A percentile compares a stretch with the other conserved stretches of the same genome.
Evolutionary conservation across 2,888 invertebrate species (phyloP).

Genomic region (Hyppa rectilinea): DNA sequence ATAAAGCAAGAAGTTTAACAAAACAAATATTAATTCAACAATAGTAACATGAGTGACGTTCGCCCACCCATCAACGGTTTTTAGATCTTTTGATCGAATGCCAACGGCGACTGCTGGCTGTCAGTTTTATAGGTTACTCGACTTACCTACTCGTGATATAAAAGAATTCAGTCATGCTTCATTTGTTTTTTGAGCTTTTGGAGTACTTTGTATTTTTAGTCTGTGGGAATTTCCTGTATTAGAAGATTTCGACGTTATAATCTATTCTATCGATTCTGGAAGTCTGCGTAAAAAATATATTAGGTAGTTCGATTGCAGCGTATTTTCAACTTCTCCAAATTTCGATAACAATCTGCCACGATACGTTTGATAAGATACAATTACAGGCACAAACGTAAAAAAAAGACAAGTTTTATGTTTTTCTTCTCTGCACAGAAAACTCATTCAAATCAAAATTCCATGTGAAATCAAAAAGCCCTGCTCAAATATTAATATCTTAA

Average conservation of each 20-base stretch:
- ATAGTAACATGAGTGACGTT: slow-evolving; percentile 71
- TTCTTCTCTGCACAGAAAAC: too few species aligned
- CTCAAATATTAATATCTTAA: slow-evolving; percentile 26
- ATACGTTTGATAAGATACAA: too few species aligned
- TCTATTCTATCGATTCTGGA: too few species aligned
- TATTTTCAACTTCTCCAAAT: neutral
- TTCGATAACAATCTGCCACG: too few species aligned
- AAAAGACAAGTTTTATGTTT: too few species aligned
- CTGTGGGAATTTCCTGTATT: neutral
- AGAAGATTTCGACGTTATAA: too few species aligned
- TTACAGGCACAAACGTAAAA: too few species aligned
- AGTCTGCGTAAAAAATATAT: too few species aligned
- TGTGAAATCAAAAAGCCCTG: slow-evolving; percentile 5
- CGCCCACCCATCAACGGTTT: slow-evolving; percentile 76
- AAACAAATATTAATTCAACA: slow-evolving; percentile 65
- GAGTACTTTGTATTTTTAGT: slow-evolving; percentile 19
- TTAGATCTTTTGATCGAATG: slow-evolving; percentile 82
- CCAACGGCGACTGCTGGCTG: slow-evolving; percentile 73
- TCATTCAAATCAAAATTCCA: neutral
- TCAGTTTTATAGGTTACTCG: slow-evolving; percentile 71
- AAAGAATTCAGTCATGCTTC: slow-evolving; percentile 48
- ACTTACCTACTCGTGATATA: slow-evolving; percentile 68
- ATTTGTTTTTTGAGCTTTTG: slow-evolving; percentile 37
- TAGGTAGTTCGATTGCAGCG: neutral
- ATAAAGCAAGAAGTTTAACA: slow-evolving; percentile 57